A percentile compares a stretch with the other conserved stretches of the same genome.
Conservation (phyloP, 2,888 invertebrate genomes). For the Bibio marci region DNA sequence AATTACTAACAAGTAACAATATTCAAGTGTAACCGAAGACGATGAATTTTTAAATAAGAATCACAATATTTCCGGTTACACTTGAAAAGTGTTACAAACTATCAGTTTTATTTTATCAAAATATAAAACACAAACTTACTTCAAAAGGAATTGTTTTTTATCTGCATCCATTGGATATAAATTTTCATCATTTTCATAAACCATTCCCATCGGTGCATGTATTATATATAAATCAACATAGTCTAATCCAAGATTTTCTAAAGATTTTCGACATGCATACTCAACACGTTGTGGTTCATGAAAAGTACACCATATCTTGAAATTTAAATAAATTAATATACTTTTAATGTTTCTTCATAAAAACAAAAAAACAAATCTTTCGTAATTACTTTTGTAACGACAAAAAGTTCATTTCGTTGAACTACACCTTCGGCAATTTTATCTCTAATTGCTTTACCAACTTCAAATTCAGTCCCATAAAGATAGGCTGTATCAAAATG, state of each 20-base stretch:
- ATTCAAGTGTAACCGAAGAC: no score
- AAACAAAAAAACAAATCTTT: not conserved
- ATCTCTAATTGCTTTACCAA: constrained; percentile 42
- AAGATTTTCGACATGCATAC: constrained; percentile 43
- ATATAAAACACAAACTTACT: no score
- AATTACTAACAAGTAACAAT: no score
- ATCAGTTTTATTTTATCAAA: no score
- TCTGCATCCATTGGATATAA: constrained; percentile 2
- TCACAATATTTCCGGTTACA: no score
- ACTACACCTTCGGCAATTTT: constrained; percentile 46
- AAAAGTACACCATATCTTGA: constrained; percentile 71
- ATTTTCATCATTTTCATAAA: constrained; percentile 13
- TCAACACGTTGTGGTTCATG: constrained; percentile 64
- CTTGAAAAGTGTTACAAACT: no score
- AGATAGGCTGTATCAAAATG: constrained; percentile 46
- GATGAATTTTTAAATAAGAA: no score
- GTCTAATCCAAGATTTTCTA: constrained; percentile 52
- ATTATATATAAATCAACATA: constrained; percentile 71
- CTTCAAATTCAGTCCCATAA: constrained; percentile 51
- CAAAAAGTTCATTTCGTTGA: constrained; percentile 47
- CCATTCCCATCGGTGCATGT: constrained; percentile 59
- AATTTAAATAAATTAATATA: not conserved
- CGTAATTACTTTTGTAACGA: constrained; percentile 35
- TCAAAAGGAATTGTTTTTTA: no score
- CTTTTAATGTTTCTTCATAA: not conserved